Conservation (phyloP, 2,113 vertebrate genomes). For the Crypturellus undulatus region DNA sequence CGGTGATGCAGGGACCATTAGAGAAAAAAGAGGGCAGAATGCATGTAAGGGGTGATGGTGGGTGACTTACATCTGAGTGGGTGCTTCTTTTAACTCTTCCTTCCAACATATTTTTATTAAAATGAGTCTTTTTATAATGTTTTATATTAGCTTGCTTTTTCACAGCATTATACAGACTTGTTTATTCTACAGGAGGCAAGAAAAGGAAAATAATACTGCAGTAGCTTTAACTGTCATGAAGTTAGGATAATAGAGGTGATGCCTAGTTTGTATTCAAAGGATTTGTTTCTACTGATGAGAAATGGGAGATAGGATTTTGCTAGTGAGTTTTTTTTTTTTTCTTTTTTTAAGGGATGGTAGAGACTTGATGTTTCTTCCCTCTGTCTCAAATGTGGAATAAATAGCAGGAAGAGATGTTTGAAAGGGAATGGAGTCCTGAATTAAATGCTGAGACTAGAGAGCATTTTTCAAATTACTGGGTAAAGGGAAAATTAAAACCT, state of each 20-base stretch:
- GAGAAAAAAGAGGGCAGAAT: neutral
- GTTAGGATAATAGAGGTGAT: neutral
- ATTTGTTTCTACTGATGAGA: neutral
- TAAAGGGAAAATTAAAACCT: neutral
- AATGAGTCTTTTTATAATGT: neutral
- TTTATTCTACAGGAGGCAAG: neutral
- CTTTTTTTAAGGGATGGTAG: neutral
- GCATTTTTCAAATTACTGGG: neutral
- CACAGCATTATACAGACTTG: neutral
- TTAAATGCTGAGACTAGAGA: neutral
- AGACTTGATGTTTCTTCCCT: neutral
- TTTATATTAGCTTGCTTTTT: neutral
- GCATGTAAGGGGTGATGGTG: accelerated
- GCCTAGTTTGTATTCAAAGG: neutral
- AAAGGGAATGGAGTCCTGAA: neutral
- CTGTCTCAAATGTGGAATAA: neutral
- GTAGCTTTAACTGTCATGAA: neutral
- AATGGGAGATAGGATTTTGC: neutral
- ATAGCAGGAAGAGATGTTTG: neutral
- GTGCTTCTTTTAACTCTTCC: neutral
- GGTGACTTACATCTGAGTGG: neutral
- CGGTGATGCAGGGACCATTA: neutral
- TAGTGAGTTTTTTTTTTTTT: neutral
- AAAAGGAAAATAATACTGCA: neutral
- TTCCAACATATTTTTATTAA: neutral